These are phyloP conservation scores for Tenthredo distinguenda DNA, from an alignment of 2,888 invertebrate genomes.

Conservation along the genomic window DNA sequence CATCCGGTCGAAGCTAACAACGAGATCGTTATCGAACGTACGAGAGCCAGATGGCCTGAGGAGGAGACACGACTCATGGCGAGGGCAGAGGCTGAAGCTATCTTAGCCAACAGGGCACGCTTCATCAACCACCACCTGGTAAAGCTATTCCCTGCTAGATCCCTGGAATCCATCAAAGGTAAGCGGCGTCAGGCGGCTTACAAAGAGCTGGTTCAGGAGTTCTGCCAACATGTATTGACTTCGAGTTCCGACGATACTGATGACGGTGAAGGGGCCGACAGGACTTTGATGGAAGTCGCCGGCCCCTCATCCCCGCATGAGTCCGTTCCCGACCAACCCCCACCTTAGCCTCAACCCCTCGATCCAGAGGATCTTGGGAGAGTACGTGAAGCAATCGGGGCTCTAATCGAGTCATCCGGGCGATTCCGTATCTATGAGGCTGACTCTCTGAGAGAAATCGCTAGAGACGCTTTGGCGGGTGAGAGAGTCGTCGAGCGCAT, in stretches of 20 bases:
- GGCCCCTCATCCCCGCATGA: not conserved
- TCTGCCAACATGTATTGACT: not conserved
- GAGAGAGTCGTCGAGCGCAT: not conserved
- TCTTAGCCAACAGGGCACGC: not conserved
- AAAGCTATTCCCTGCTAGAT: slow-evolving; percentile 38
- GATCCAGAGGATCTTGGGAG: not conserved
- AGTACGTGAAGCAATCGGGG: not conserved
- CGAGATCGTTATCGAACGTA: not conserved
- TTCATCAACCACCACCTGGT: slow-evolving; percentile 57
- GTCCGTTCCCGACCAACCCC: not conserved
- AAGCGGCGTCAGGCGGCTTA: slow-evolving; percentile 6
- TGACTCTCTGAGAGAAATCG: not conserved
- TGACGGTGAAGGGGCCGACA: not conserved
- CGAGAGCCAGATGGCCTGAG: not conserved
- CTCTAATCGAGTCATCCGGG: not conserved
- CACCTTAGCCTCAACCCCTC: not conserved
- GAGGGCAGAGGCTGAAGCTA: not conserved
- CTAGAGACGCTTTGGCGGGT: not conserved
- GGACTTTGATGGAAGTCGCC: not conserved
- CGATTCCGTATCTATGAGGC: not conserved
- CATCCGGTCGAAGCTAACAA: slow-evolving; percentile 8
- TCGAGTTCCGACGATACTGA: not conserved
- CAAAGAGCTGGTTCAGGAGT: slow-evolving; percentile 30
- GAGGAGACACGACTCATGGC: slow-evolving; percentile 28
- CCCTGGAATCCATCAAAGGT: slow-evolving; percentile 52